Evolutionary conservation across 2,113 vertebrate genomes (phyloP).

Genomic region (Formicarius rufipectus): DNA sequence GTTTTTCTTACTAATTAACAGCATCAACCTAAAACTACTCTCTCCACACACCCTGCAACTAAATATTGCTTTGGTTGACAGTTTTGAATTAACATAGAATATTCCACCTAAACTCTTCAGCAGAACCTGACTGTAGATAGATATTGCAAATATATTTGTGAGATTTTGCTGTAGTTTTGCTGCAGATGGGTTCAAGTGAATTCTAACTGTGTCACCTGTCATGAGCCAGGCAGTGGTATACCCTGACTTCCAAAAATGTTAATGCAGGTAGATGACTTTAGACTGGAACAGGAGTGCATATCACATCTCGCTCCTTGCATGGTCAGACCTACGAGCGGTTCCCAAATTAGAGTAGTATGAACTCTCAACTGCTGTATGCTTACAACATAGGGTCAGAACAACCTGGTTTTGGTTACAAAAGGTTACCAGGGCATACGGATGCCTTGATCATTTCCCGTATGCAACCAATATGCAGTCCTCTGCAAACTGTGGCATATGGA

Average conservation of each 20-base stretch:
- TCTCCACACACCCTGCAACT: accelerated
- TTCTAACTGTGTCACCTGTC: too few relatives aligned
- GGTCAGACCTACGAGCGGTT: neutral
- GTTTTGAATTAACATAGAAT: neutral
- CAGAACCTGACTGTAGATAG: neutral
- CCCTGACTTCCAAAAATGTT: accelerated
- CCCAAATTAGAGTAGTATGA: neutral
- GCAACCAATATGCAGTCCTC: neutral
- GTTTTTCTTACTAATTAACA: neutral
- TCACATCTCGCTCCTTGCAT: accelerated
- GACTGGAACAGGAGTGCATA: neutral
- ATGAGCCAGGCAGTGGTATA: neutral
- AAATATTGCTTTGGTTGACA: neutral
- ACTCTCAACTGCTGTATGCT: neutral
- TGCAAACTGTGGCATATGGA: neutral
- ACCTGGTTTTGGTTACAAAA: neutral
- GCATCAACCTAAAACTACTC: neutral
- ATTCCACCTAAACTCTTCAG: neutral
- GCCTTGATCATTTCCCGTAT: neutral
- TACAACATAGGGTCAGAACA: neutral
- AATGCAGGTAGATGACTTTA: accelerated
- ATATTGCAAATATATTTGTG: neutral
- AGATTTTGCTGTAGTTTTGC: neutral
- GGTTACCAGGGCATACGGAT: neutral
- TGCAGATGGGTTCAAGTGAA: neutral